Base-by-base conservation (phyloP, 2,113 vertebrate species). In the Hipposideros armiger region DNA sequence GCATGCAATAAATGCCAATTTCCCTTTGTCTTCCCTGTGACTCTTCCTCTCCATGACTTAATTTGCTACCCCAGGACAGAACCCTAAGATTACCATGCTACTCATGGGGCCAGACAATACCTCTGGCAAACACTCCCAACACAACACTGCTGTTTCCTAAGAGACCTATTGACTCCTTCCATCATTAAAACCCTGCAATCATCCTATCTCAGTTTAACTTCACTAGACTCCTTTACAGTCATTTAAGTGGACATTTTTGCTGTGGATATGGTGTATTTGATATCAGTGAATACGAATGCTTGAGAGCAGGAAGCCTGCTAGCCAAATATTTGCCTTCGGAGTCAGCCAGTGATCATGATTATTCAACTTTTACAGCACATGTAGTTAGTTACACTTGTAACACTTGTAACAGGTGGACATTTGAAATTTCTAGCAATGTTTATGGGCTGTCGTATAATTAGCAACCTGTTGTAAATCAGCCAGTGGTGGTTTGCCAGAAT, bases 271-370 rank as follows among this genome's bases (percentile, higher is more conserved):
- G 47, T 62, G 95, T 92, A 73, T 88, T 85, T 94, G 76, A 52
- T 96, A 85, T 73, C 60, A 32, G 14, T 83, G 91, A 93, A 30
- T 74, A 56, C 32, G 86, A 24, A 77, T 28, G 47, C 22, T 28
- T 73, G 72, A 20, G 87, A 95, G 77, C 76, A 77, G 70, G 85
- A 84, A 64, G 88, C 66, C 58, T 91, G 45, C 84, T 94, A 50
- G 56, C 60, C 95, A 97, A 97, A 92, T 96, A 96, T 96, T 97
- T 97, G 88, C 62, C 88, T 80, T 94, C 45, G 7, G 45, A 78
- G 56, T 87, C 22, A 66, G 36, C 81, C 77, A 52, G 77, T 20
- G 69, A 92, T 90, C 42, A 11, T 40, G 56, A 88, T 80, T 78
- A 62, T 28, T 73, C 54, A 90, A 42, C 76, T 92, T 90, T 96